Conservation (phyloP, 1,140 invertebrate genomes). For the Pollicipes pollicipes region DNA sequence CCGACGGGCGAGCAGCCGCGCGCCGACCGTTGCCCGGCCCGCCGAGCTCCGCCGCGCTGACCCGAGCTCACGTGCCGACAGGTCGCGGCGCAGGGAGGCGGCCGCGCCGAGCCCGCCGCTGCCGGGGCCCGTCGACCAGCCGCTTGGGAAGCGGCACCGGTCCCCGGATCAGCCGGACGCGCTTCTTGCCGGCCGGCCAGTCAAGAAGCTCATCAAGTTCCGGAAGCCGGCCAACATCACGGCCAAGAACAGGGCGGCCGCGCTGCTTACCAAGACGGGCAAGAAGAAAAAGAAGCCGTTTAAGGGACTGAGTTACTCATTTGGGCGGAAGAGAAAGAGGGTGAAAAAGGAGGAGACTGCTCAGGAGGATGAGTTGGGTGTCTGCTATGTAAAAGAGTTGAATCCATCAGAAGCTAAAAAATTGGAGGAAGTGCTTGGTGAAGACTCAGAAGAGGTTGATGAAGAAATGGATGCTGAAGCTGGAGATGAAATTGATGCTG, state of each 20-base stretch:
- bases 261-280: constrained; percentile 7
- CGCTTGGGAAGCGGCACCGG: not conserved
- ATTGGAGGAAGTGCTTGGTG: not conserved
- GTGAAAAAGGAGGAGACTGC: not conserved
- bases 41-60: too few relatives aligned
- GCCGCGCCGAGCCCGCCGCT: too few relatives aligned
- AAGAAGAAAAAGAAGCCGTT: constrained; percentile 19
- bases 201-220: not conserved
- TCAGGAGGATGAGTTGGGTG: constrained; percentile 2
- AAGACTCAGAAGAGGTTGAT: not conserved
- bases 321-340: constrained; percentile 16
- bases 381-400: constrained; percentile 11
- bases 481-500: not conserved
- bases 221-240: not conserved
- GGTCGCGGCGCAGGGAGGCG: not conserved
- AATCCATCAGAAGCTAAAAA: constrained; percentile 13
- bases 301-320: constrained; percentile 18
- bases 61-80: too few relatives aligned
- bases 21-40: too few relatives aligned
- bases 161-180: too few relatives aligned
- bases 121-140: too few relatives aligned
- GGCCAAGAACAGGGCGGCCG: not conserved
- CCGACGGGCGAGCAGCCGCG: too few relatives aligned
- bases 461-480: not conserved
- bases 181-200: too few relatives aligned